phyloP scores from a whole-genome alignment of 35 echinoderm and acorn worm species.

The Lytechinus pictus region DNA sequence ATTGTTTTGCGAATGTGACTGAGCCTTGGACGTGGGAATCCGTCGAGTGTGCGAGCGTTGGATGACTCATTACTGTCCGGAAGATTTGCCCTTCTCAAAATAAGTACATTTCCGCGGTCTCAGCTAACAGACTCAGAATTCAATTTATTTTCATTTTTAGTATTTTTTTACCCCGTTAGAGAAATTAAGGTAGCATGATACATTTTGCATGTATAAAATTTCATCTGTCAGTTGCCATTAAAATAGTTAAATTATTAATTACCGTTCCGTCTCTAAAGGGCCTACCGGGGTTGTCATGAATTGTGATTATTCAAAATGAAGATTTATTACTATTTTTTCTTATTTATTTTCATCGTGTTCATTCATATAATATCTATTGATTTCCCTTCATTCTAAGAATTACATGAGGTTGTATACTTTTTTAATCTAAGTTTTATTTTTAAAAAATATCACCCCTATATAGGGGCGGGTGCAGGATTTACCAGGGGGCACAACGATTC shows the following conservation, averaged over 20 bases:
- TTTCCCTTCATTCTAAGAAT: too few species aligned
- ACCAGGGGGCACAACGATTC: too few species aligned
- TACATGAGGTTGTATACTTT: too few species aligned
- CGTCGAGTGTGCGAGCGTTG: not conserved
- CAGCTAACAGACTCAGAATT: not conserved
- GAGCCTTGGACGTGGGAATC: not conserved
- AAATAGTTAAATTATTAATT: not conserved
- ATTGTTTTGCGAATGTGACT: too few species aligned
- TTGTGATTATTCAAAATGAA: too few species aligned
- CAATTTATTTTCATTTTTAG: not conserved
- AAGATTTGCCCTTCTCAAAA: not conserved
- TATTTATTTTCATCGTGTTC: not conserved
- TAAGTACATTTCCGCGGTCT: not conserved
- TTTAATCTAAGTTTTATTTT: too few species aligned
- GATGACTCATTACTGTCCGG: not conserved
- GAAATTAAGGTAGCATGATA: not conserved
- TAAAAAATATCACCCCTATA: too few species aligned
- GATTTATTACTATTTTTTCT: not conserved
- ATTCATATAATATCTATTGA: not conserved
- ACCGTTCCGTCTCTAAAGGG: too few species aligned
- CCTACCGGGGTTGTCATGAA: too few species aligned
- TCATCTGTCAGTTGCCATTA: not conserved
- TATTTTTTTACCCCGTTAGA: not conserved
- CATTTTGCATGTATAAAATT: not conserved
- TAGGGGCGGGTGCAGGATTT: too few species aligned